Conservation (phyloP, 2,888 invertebrate genomes). For the Leptopilina drosophilae region DNA sequence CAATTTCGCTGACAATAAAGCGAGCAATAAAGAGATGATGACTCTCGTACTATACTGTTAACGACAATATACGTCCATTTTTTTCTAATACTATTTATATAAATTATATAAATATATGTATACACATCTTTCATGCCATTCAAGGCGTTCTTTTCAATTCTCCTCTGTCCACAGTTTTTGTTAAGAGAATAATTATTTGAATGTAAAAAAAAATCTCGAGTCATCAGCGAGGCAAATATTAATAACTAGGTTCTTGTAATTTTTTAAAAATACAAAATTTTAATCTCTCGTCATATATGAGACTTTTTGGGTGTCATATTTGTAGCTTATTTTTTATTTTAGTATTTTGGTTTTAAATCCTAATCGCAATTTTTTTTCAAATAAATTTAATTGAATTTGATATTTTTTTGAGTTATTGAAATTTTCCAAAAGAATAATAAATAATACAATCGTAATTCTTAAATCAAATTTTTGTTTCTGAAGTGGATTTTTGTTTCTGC, state of each 20-base stretch:
- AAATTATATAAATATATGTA: background rate
- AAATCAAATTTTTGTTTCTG: too few species aligned
- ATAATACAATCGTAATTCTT: too few species aligned
- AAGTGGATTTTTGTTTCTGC: too few species aligned
- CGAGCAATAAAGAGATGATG: conserved; percentile 34
- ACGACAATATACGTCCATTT: background rate
- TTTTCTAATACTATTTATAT: too few species aligned
- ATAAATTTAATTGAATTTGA: too few species aligned
- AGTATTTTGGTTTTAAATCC: too few species aligned
- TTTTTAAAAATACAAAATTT: background rate
- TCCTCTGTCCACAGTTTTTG: background rate
- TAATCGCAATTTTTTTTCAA: too few species aligned
- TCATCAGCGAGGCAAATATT: conserved; percentile 35
- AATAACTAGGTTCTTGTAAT: background rate
- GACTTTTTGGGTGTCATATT: too few species aligned
- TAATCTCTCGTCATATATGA: too few species aligned
- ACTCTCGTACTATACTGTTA: conserved; percentile 34
- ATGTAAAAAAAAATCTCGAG: conserved; percentile 22
- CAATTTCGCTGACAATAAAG: conserved; percentile 39
- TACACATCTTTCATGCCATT: conserved; percentile 23
- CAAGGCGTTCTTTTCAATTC: conserved; percentile 32
- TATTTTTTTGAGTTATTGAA: too few species aligned
- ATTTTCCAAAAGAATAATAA: too few species aligned
- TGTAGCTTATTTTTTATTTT: too few species aligned
- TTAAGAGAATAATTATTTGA: conserved; percentile 19